Base-by-base conservation (phyloP, 2,797 vertebrate genomes). In the Protonibea diacanthus region DNA sequence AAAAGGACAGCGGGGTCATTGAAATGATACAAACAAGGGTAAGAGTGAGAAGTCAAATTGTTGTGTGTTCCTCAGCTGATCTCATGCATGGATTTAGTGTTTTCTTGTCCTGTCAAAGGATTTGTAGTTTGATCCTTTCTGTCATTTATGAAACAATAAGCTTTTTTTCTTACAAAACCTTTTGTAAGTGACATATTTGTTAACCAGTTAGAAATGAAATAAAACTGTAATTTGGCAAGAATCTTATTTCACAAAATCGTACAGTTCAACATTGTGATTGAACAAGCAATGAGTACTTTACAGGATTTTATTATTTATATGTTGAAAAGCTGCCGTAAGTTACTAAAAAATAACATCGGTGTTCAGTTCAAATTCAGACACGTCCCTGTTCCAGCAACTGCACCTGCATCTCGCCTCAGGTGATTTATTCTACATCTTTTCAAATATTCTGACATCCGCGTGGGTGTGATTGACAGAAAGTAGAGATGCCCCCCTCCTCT, bases 401-500 rank as follows among this genome's bases (percentile, higher is more conserved):
- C 12, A 38, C n/a, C 25, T 78, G 44, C 21, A 42, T 25, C 20
- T 47, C 15, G n/a, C 40, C 48, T 66, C 23, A 27, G n/a, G 23
- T 62, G 47, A 81, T 67, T 68, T 63, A 65, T 71, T 70, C 25
- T 23, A 33, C 58, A 63, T 48, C 48, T 47, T 55, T 71, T 52
- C 27, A 52, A 80, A 66, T 42, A 64, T 59, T 51, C 80, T 69
- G 80, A 82, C 52, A 69, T 57, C 52, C 15, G 53, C 3, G 55
- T 76, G 51, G 78, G 73, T 0, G 38, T 80, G 71, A 80, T 38
- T 82, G 86, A 82, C 71, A 76, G 52, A 21, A 53, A 74, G 38
- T 45, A 18, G 57, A 59, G 56, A 72, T 47, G 15, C 44, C 38
- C 23, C 33, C 74, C 75, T 52, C 63, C 49, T 15, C 25, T n/a